Conservation (phyloP, 2,113 vertebrate species). For the Speoplatyrhinus poulsoni region DNA sequence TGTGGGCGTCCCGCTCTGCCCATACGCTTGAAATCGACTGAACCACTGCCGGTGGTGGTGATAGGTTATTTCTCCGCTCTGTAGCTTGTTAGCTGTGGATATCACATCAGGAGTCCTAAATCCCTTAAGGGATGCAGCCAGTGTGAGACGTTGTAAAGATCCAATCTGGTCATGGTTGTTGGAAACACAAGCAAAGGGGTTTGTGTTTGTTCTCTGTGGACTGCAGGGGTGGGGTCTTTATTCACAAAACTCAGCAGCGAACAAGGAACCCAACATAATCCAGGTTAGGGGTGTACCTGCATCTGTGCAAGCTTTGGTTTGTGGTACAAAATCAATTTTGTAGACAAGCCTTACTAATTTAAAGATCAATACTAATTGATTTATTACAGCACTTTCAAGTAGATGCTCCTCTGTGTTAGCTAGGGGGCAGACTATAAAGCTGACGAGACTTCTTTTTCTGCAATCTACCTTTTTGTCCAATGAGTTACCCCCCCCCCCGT, state of each 20-base stretch:
- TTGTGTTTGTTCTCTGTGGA: slow-evolving; percentile 6
- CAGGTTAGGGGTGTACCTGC: background rate
- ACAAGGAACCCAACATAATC: background rate
- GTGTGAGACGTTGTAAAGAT: background rate
- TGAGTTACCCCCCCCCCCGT: background rate
- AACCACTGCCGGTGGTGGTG: too few species aligned
- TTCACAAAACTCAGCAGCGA: too few species aligned
- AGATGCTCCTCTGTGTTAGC: background rate
- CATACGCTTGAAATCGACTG: too few species aligned
- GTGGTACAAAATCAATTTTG: too few species aligned
- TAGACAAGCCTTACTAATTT: too few species aligned
- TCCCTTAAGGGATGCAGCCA: background rate
- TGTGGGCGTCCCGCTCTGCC: background rate
- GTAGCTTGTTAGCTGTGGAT: slow-evolving; percentile 42
- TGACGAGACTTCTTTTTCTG: background rate
- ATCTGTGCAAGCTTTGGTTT: too few species aligned
- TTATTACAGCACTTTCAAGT: too few species aligned
- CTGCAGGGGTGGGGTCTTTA: background rate
- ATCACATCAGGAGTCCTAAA: slow-evolving; percentile 28
- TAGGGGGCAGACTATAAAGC: too few species aligned
- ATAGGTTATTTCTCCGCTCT: background rate
- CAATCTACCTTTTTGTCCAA: background rate
- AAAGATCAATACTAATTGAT: too few species aligned
- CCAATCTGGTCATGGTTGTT: background rate
- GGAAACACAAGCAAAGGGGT: slow-evolving; percentile 4